These are phyloP conservation scores for Rafetus swinhoei DNA, from an alignment of 2,113 vertebrate species.

Conservation along the genomic window DNA sequence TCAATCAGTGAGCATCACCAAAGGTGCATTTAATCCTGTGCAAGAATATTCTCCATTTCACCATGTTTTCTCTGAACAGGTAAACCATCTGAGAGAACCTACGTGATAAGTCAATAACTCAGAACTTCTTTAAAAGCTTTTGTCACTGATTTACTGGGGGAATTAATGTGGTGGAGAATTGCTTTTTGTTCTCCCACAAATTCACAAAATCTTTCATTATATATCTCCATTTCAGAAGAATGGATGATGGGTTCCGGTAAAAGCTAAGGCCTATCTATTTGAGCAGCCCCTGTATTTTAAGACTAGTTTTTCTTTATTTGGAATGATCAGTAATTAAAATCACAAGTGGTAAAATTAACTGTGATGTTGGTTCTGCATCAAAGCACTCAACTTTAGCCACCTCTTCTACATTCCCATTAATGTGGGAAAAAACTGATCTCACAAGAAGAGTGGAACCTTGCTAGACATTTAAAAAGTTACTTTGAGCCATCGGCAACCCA, in stretches of 20 bases:
- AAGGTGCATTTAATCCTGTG: neutral
- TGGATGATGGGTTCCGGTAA: neutral
- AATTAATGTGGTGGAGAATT: neutral
- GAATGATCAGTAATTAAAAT: neutral
- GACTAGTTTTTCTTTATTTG: neutral
- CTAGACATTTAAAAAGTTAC: neutral
- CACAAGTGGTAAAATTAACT: neutral
- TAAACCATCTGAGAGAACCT: neutral
- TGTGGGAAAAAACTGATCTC: neutral
- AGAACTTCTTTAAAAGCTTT: neutral
- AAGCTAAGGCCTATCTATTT: neutral
- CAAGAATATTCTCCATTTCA: neutral
- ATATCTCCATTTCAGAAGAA: neutral
- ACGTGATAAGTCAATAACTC: neutral
- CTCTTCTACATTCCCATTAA: neutral
- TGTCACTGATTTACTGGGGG: neutral
- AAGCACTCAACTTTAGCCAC: neutral
- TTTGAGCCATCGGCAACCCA: neutral
- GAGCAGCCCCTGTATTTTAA: neutral
- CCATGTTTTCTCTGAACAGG: neutral
- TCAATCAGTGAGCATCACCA: neutral
- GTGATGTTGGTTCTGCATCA: neutral
- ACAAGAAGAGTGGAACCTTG: neutral
- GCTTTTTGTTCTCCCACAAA: neutral
- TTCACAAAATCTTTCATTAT: neutral